Evolutionary conservation across 2,113 vertebrate species (phyloP).

Genomic region (Sinocyclocheilus rhinocerous): DNA sequence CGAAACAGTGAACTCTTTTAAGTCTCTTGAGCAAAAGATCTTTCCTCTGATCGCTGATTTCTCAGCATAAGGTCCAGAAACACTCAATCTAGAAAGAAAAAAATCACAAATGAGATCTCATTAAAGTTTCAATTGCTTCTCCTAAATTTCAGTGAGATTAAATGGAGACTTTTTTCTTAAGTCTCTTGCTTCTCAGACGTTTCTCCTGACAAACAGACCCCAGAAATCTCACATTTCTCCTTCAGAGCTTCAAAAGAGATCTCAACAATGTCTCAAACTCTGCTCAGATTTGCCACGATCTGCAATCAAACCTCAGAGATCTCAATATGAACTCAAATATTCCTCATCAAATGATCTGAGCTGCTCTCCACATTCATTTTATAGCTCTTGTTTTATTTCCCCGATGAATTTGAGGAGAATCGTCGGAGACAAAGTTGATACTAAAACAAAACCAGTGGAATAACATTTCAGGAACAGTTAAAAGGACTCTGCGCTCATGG

Average conservation of each 20-base stretch:
- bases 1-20: too few species aligned
- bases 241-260: background rate
- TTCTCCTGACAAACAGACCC: background rate
- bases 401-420: background rate
- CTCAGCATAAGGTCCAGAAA: too few species aligned
- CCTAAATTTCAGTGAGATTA: background rate
- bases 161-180: background rate
- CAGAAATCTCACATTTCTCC: background rate
- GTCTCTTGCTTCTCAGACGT: background rate
- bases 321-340: background rate
- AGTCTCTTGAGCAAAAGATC: too few species aligned
- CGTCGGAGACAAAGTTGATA: background rate
- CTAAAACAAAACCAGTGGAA: background rate
- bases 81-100: too few species aligned
- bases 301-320: background rate
- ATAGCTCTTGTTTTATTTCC: background rate
- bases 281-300: background rate
- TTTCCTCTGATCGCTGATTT: too few species aligned
- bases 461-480: background rate
- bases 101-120: background rate
- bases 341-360: background rate
- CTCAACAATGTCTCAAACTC: background rate
- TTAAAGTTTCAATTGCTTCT: background rate
- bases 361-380: background rate
- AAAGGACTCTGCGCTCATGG: background rate